phyloP scores from a whole-genome alignment of 2,797 vertebrate species.

The Sylvia borin region DNA sequence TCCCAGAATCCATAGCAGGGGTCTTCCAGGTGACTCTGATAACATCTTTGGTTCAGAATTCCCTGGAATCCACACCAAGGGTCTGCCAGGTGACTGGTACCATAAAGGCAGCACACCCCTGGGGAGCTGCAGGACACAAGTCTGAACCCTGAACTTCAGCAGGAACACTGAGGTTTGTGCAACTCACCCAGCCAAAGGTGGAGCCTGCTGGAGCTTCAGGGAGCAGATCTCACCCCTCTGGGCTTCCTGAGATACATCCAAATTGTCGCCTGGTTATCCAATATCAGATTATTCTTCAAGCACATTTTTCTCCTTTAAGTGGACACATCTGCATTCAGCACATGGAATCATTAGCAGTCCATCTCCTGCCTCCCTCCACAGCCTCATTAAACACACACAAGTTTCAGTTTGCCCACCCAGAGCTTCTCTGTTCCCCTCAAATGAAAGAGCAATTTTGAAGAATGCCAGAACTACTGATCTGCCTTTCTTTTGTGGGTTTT shows the following conservation, averaged over 20 bases:
- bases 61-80: neutral
- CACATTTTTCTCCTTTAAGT: neutral
- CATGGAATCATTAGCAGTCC: neutral
- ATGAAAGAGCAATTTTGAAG: slow-evolving; percentile 56
- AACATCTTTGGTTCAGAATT: no score
- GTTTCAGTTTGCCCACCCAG: slow-evolving; percentile 41
- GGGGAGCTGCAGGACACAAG: neutral
- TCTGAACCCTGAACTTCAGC: neutral
- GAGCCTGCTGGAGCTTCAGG: neutral
- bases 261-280: neutral
- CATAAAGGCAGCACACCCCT: neutral
- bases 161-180: neutral
- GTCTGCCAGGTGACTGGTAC: neutral
- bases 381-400: slow-evolving; percentile 40
- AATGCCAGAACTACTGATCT: slow-evolving; percentile 41
- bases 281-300: neutral
- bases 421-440: slow-evolving; percentile 41
- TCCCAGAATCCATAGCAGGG: no score
- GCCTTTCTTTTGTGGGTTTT: slow-evolving; percentile 35
- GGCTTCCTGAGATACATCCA: neutral
- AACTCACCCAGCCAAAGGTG: neutral
- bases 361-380: neutral
- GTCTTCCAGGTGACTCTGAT: no score
- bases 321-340: neutral
- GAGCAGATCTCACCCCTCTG: neutral